These are phyloP conservation scores for Lucilia sericata DNA, from an alignment of 1,140 invertebrate genomes.

Conservation along the genomic window DNA sequence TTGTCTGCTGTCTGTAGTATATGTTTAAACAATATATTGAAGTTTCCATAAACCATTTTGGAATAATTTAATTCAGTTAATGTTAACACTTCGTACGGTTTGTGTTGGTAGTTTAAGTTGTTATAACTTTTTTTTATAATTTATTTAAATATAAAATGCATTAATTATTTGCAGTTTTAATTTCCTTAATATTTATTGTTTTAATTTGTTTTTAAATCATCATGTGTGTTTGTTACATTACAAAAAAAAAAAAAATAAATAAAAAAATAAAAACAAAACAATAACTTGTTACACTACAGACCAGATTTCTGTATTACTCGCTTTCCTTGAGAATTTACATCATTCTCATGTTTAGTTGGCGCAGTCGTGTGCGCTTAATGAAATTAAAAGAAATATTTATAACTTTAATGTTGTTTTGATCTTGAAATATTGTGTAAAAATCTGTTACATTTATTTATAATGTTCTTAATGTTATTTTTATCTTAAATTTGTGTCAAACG, in stretches of 20 bases:
- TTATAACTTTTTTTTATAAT: not conserved
- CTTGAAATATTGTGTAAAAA: conserved; percentile 32
- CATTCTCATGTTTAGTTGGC: not conserved
- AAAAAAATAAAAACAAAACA: not conserved
- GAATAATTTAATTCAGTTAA: not conserved
- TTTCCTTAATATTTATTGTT: not conserved
- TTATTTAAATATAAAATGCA: not conserved
- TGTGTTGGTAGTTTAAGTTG: not conserved
- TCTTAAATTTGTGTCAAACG: not conserved
- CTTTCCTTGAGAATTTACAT: conserved; percentile 35
- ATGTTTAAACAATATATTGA: conserved; percentile 11
- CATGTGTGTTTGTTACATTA: not conserved
- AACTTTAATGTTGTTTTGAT: conserved; percentile 20
- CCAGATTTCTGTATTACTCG: conserved; percentile 26
- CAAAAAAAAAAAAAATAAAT: no score
- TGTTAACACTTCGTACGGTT: conserved; percentile 4
- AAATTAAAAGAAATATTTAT: not conserved
- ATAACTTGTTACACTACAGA: not conserved
- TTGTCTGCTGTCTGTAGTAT: not conserved
- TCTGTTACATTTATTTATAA: not conserved
- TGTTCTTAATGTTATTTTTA: not conserved
- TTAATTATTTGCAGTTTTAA: conserved; percentile 19
- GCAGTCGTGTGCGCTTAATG: not conserved
- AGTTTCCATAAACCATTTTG: conserved; percentile 20
- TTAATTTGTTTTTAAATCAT: conserved; percentile 5